Evolutionary conservation across 2,888 invertebrate species (phyloP), one percentile per base, ranked within the genome.

Genomic region (Julus scandinavius): DNA sequence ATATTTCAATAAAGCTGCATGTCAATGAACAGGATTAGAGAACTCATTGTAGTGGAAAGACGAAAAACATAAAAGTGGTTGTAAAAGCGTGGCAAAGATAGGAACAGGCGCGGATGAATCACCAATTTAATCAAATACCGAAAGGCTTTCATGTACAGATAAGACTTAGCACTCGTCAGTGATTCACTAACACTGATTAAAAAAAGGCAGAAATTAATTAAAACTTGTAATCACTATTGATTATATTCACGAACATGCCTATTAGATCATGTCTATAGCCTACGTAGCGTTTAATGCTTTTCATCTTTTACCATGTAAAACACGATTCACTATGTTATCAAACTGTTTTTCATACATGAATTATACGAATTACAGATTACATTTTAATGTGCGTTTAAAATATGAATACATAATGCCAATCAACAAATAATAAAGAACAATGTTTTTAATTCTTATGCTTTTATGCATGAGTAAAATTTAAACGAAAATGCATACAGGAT

Each of bases 1-100:
- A 63, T n/a, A 63, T 63, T 63, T 63, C 63, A 63, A 63, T 63
- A 63, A 63, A 63, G n/a, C 63, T n/a, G 63, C 63, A 17, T 63
- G 63, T 63, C 63, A 63, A 63, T 63, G 63, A 63, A n/a, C 63
- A 63, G 63, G 63, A 63, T 63, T 63, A 63, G 63, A 63, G 63
- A 17, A 63, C 15, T 5, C 63, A 63, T 63, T 63, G 63, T 63
- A 17, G n/a, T n/a, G 63, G 63, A 63, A 63, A 63, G n/a, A 63
- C 63, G n/a, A n/a, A 63, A n/a, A 63, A 17, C 17, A n/a, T 63
- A 63, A 63, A 63, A 63, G 15, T 63, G 63, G n/a, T 63, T 63
- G 63, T 63, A 63, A 63, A 63, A 63, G 54, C 54, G 54, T 63
- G n/a, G n/a, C 63, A 63, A 17, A 63, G n/a, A 63, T n/a, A 63